These are phyloP conservation scores for Aspidapion aeneum DNA, from an alignment of 2,888 invertebrate genomes.

Conservation along the genomic window DNA sequence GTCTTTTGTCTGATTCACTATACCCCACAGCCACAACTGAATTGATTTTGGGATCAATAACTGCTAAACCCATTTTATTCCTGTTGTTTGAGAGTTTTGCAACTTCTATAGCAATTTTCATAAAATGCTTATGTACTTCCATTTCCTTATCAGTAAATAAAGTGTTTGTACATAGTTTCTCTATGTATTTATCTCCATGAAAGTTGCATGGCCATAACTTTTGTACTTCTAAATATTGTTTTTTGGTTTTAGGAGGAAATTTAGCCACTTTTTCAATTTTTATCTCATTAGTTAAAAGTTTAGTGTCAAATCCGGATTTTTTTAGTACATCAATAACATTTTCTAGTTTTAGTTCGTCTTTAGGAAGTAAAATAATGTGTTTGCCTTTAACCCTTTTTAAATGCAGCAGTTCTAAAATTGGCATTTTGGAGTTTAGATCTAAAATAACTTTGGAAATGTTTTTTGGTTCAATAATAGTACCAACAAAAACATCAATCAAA, in stretches of 20 bases:
- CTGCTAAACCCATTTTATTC: constrained; percentile 52
- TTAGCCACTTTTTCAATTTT: constrained; percentile 57
- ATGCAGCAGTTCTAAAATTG: constrained; percentile 62
- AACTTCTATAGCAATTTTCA: constrained; percentile 57
- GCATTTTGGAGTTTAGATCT: constrained; percentile 55
- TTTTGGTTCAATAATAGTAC: constrained; percentile 57
- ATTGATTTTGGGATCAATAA: constrained; percentile 68
- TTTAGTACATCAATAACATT: constrained; percentile 41
- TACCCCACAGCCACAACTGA: constrained; percentile 66
- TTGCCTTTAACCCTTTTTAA: constrained; percentile 67
- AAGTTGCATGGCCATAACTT: constrained; percentile 81
- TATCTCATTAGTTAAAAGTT: constrained; percentile 50
- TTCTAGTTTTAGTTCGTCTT: constrained; percentile 33
- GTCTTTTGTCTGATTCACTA: constrained; percentile 58
- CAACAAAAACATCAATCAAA: constrained; percentile 58
- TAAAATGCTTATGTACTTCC: constrained; percentile 54
- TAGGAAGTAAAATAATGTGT: constrained; percentile 55
- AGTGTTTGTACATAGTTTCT: constrained; percentile 59
- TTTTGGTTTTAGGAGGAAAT: constrained; percentile 59
- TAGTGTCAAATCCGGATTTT: constrained; percentile 50
- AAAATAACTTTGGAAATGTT: constrained; percentile 60
- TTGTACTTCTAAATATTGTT: constrained; percentile 60
- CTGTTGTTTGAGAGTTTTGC: constrained; percentile 40
- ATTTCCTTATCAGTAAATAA: constrained; percentile 58
- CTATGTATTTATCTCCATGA: constrained; percentile 73